Percentiles rank a stretch among this genome's conserved stretches.
Evolutionary conservation across 2,797 vertebrate genomes (phyloP).

Genomic region (Sebastiscus tertius): DNA sequence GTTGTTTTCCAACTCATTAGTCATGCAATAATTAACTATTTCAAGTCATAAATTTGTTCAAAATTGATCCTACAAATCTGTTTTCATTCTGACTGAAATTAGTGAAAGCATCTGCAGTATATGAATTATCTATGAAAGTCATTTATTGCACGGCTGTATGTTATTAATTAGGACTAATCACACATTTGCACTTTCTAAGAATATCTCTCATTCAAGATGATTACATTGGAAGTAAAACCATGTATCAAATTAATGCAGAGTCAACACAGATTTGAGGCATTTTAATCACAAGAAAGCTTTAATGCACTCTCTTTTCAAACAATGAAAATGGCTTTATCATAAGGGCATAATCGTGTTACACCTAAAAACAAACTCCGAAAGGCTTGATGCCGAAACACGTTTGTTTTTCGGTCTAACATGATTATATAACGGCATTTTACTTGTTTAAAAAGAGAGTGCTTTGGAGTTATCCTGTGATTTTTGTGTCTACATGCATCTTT

Average conservation of each 20-base stretch:
- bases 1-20: not conserved
- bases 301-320: no score
- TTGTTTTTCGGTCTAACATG: no score
- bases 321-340: no score
- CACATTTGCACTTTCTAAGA: slow-evolving; percentile 10
- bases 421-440: no score
- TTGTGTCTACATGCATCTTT: no score
- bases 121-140: slow-evolving; percentile 3
- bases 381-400: no score
- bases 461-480: no score
- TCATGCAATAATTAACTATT: not conserved
- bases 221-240: slow-evolving; percentile 27
- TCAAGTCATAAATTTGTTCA: not conserved
- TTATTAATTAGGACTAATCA: slow-evolving; percentile 22
- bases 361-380: no score
- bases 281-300: no score
- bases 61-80: not conserved
- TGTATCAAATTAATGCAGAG: slow-evolving; percentile 35
- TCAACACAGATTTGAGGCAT: slow-evolving; percentile 7
- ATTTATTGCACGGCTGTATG: not conserved
- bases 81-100: not conserved
- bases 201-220: slow-evolving; percentile 18
- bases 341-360: no score
- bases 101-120: not conserved
- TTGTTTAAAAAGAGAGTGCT: no score